phyloP scores from a whole-genome alignment of 2,113 vertebrate genomes.

The Engraulis encrasicolus region DNA sequence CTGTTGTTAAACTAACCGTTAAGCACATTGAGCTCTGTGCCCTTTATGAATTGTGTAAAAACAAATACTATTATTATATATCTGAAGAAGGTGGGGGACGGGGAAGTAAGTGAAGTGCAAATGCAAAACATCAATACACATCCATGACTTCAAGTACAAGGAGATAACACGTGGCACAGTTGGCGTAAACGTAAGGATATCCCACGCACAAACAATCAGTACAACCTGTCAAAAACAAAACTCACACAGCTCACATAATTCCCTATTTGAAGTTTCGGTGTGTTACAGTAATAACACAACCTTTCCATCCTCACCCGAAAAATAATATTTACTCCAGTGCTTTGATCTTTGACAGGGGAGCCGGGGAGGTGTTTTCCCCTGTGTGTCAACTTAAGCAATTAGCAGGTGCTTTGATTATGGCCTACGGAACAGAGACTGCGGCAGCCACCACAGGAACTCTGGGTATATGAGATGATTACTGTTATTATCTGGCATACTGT shows the following conservation, averaged over 20 bases:
- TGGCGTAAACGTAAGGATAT: neutral
- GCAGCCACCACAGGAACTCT: neutral
- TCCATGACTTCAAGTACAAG: neutral
- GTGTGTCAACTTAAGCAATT: neutral
- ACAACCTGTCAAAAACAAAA: neutral
- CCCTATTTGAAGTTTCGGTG: neutral
- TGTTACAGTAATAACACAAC: too few relatives aligned
- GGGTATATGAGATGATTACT: slow-evolving; percentile 32
- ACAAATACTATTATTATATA: too few relatives aligned
- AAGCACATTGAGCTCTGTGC: too few relatives aligned
- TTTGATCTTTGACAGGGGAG: neutral
- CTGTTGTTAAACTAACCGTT: too few relatives aligned
- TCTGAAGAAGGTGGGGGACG: too few relatives aligned
- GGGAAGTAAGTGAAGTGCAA: too few relatives aligned
- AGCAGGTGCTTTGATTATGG: neutral
- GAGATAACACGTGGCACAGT: neutral
- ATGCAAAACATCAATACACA: too few relatives aligned
- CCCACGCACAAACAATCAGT: neutral
- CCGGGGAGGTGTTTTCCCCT: neutral
- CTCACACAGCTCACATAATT: too few relatives aligned
- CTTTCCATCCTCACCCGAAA: neutral
- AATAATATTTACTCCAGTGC: neutral
- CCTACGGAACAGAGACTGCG: neutral
- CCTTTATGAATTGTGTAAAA: too few relatives aligned
- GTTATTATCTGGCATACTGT: slow-evolving; percentile 47